phyloP scores from a whole-genome alignment of 2,797 vertebrate species.

The Geotrypetes seraphini region DNA sequence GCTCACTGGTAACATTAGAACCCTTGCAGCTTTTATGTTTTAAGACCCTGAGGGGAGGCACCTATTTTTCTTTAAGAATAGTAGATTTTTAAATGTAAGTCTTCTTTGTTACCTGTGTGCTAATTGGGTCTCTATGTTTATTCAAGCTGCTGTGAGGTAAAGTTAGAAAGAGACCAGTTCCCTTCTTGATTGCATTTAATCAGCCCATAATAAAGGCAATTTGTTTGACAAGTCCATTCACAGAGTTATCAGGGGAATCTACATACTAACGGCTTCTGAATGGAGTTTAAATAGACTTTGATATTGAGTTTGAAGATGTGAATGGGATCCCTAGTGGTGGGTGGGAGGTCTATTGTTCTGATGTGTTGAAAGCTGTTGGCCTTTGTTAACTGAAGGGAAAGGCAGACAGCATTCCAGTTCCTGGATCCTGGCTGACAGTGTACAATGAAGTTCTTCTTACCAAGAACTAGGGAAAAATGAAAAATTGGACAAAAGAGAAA shows the following conservation, averaged over 20 bases:
- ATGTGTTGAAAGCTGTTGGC: not conserved
- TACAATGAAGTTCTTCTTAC: no score
- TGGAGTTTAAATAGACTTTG: slow-evolving; percentile 17
- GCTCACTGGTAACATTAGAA: no score
- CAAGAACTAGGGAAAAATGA: no score
- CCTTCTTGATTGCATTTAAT: slow-evolving; percentile 30
- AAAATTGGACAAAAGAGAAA: no score
- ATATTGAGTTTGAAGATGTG: slow-evolving; percentile 12
- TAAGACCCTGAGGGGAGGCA: not conserved
- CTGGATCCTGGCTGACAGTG: no score
- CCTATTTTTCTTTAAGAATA: not conserved
- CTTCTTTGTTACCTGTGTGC: slow-evolving; percentile 30
- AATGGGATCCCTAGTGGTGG: slow-evolving; percentile 6
- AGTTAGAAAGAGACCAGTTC: slow-evolving; percentile 10
- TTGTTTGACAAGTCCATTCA: slow-evolving; percentile 42
- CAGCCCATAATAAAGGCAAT: slow-evolving; percentile 35
- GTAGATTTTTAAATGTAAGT: slow-evolving; percentile 30
- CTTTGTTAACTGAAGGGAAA: slow-evolving; percentile 3
- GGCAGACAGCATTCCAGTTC: not conserved
- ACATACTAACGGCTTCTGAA: slow-evolving; percentile 30
- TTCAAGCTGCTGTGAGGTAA: slow-evolving; percentile 22
- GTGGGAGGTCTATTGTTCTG: slow-evolving; percentile 2
- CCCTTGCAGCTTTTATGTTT: slow-evolving; percentile 3
- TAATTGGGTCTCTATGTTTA: slow-evolving; percentile 38
- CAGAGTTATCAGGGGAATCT: slow-evolving; percentile 33